Conservation (phyloP, 2,113 vertebrate genomes). For the Casuarius casuarius region DNA sequence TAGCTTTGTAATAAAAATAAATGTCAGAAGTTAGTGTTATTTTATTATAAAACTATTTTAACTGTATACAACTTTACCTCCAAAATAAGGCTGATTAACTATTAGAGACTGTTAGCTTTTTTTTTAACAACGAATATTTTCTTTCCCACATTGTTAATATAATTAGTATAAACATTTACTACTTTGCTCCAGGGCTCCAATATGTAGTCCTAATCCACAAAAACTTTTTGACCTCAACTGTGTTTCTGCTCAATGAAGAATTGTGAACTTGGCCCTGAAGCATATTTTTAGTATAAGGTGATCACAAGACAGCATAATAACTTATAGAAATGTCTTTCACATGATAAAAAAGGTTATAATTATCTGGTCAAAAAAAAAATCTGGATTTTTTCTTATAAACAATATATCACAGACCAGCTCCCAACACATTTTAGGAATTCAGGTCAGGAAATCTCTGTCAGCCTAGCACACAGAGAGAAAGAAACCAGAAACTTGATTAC, state of each 20-base stretch:
- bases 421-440: not conserved
- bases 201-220: not conserved
- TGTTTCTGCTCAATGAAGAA: not conserved
- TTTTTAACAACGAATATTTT: not conserved
- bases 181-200: not conserved
- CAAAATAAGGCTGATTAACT: not conserved
- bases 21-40: not conserved
- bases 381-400: not conserved
- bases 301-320: not conserved
- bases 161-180: not conserved
- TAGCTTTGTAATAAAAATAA: slow-evolving; percentile 22
- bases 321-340: not conserved
- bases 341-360: not conserved
- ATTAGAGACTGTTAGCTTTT: not conserved
- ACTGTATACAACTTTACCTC: not conserved
- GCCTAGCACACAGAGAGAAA: not conserved
- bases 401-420: not conserved
- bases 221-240: not conserved
- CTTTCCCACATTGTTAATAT: not conserved
- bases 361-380: not conserved
- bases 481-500: not conserved
- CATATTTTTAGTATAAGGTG: not conserved
- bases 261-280: not conserved
- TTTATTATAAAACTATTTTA: not conserved
- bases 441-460: not conserved